Evolutionary conservation across 2,113 vertebrate genomes (phyloP).

Genomic region (Ceuthmochares aereus): DNA sequence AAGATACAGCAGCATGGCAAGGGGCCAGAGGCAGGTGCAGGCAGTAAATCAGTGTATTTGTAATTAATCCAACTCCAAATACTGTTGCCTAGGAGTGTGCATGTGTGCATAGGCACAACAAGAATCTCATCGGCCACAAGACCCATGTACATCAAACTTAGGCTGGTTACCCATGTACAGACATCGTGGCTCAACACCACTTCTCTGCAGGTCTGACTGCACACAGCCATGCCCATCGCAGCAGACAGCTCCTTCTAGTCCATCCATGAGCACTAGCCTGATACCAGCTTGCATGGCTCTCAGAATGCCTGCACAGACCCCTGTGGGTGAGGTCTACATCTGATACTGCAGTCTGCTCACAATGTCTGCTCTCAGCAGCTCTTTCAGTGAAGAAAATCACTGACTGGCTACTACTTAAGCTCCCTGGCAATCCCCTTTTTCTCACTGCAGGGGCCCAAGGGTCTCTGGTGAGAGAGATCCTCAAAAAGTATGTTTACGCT

Average conservation of each 20-base stretch:
- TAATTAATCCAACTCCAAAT: background rate
- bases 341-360: background rate
- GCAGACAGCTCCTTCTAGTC: background rate
- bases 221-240: rapidly evolving
- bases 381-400: background rate
- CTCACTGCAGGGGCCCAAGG: background rate
- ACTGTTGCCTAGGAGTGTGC: background rate
- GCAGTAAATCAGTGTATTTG: background rate
- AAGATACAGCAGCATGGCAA: rapidly evolving
- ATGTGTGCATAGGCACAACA: rapidly evolving
- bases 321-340: background rate
- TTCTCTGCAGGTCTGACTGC: background rate
- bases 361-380: background rate
- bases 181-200: rapidly evolving
- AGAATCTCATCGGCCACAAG: background rate
- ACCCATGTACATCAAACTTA: background rate
- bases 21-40: background rate
- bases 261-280: rapidly evolving
- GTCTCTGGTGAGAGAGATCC: background rate
- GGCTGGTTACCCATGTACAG: too few relatives aligned
- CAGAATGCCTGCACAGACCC: background rate
- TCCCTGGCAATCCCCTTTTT: background rate
- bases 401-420: background rate
- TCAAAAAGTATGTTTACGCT: background rate
- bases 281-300: background rate